A percentile compares a stretch with the other conserved stretches of the same genome.
Evolutionary conservation across 2,888 invertebrate species (phyloP).

Genomic region (Odontocolon sp.): DNA sequence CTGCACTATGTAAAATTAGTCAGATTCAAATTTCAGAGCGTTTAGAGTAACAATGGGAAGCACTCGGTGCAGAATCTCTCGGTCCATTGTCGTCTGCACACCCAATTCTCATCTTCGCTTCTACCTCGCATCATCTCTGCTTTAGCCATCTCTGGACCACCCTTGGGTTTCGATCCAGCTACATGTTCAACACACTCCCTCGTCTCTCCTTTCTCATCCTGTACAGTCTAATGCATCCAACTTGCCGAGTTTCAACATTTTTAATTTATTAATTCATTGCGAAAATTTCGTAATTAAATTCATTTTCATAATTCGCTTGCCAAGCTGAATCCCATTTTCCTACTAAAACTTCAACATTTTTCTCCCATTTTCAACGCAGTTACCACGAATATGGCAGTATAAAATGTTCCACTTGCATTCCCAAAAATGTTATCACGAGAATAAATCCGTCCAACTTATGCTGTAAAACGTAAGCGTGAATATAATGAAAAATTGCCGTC

Average conservation of each 20-base stretch:
- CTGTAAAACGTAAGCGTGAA: not conserved
- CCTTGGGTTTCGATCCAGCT: too few species aligned
- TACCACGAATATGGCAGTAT: too few species aligned
- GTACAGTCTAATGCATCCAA: slow-evolving; percentile 23
- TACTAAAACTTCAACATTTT: too few species aligned
- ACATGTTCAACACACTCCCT: slow-evolving; percentile 1
- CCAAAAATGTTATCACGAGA: slow-evolving; percentile 8
- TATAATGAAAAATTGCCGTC: not conserved
- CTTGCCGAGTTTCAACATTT: slow-evolving; percentile 25
- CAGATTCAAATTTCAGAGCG: slow-evolving; percentile 52
- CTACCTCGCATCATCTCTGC: slow-evolving; percentile 2
- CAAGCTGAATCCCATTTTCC: too few species aligned
- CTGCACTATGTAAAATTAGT: slow-evolving; percentile 42
- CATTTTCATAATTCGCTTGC: too few species aligned
- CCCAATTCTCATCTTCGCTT: slow-evolving; percentile 7
- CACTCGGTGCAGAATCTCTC: slow-evolving; percentile 24
- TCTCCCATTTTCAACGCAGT: too few species aligned
- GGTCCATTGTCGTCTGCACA: slow-evolving; percentile 44
- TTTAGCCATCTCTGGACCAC: slow-evolving; percentile 25
- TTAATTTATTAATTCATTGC: too few species aligned
- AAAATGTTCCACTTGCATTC: too few species aligned
- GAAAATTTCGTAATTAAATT: too few species aligned
- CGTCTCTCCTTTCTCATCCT: not conserved
- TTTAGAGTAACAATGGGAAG: slow-evolving; percentile 51
- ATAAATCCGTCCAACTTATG: slow-evolving; percentile 29